A percentile compares a stretch with the other conserved stretches of the same genome.
Evolutionary conservation across 2,113 vertebrate genomes (phyloP).

Genomic region (Coptodon rendalli): DNA sequence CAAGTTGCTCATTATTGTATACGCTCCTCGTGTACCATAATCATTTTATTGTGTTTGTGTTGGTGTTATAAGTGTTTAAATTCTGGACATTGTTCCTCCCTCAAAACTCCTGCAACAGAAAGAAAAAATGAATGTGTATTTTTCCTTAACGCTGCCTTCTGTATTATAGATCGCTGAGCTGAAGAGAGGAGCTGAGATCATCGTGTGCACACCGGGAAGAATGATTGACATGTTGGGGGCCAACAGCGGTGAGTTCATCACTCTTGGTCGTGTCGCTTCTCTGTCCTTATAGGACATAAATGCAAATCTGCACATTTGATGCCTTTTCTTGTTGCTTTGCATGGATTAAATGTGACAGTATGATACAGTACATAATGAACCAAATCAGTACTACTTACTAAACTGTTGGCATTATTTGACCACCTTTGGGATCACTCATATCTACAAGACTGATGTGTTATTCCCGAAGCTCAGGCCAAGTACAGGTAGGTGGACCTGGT

Average conservation of each 20-base stretch:
- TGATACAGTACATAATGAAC: conserved; percentile 13
- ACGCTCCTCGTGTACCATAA: not conserved
- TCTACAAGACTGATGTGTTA: conserved; percentile 84
- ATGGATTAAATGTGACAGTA: conserved; percentile 59
- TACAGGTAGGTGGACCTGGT: conserved; percentile 83
- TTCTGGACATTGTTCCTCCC: not conserved
- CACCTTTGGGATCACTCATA: conserved; percentile 83
- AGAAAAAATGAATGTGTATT: not conserved
- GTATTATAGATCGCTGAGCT: conserved; percentile 89
- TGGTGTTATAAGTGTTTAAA: not conserved
- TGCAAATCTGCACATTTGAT: not conserved
- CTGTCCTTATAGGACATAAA: not conserved
- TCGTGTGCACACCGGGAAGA: conserved; percentile 96
- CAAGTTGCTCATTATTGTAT: not conserved
- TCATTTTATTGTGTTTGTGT: not conserved
- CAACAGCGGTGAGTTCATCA: conserved; percentile 88
- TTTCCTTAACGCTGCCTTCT: not conserved
- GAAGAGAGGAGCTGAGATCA: conserved; percentile 99
- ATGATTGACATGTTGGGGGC: conserved; percentile 99
- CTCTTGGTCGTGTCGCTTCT: not conserved
- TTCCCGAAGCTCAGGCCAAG: conserved; percentile 81
- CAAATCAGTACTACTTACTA: conserved; percentile 79
- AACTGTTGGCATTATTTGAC: conserved; percentile 96
- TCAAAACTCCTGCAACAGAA: not conserved
- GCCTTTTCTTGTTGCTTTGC: conserved; percentile 61